Conservation (phyloP, 2,113 vertebrate genomes). For the Tursiops truncatus region DNA sequence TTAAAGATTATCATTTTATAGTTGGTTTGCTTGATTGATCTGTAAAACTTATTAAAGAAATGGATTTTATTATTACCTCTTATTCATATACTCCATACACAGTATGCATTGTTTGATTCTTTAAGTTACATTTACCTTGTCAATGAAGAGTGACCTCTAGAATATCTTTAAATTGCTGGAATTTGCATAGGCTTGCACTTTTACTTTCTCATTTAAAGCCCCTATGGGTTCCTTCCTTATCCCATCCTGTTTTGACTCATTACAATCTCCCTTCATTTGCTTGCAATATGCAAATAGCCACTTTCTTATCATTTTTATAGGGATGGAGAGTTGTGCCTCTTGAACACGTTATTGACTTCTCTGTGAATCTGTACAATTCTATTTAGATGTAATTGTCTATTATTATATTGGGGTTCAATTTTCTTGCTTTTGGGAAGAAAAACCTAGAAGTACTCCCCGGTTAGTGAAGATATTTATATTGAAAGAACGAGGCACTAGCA, state of each 20-base stretch:
- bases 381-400: neutral
- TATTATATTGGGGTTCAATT: neutral
- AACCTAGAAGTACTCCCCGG: neutral
- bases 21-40: conserved; percentile 1
- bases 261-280: neutral
- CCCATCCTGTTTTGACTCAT: neutral
- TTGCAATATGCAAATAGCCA: neutral
- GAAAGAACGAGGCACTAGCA: neutral
- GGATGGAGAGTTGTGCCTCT: neutral
- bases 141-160: conserved; percentile 57
- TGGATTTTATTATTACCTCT: conserved; percentile 60
- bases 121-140: conserved; percentile 71
- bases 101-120: conserved; percentile 30
- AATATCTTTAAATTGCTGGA: conserved; percentile 44
- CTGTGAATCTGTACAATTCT: neutral
- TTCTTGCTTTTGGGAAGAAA: conserved; percentile 11
- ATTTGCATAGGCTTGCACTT: neutral
- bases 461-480: neutral
- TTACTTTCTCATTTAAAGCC: conserved; percentile 9
- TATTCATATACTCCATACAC: conserved; percentile 42
- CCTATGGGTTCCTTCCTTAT: neutral
- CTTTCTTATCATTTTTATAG: neutral
- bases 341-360: neutral
- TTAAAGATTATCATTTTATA: neutral
- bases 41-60: conserved; percentile 19